Percentiles rank a stretch among this genome's conserved stretches.
phyloP scores from a whole-genome alignment of 1,140 invertebrate genomes.

The Cotesia glomerata region DNA sequence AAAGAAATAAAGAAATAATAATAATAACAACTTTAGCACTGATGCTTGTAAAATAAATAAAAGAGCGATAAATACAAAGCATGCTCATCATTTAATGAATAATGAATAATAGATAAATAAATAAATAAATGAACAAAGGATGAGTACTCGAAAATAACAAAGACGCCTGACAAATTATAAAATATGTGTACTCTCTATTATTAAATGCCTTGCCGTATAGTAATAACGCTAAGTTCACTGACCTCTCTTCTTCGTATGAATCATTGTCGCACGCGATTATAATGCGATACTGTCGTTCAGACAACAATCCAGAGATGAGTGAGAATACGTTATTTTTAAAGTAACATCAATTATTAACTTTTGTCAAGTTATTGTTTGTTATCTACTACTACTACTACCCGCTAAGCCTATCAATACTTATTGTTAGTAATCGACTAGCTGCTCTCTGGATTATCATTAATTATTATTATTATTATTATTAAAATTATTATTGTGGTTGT shows the following conservation, averaged over 20 bases:
- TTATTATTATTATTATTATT: slow-evolving; percentile 26
- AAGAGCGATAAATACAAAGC: no score
- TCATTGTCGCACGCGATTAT: background rate
- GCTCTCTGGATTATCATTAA: slow-evolving; percentile 30
- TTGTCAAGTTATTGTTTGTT: background rate
- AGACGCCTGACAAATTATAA: no score
- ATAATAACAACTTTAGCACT: no score
- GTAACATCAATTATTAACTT: no score
- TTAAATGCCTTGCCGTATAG: slow-evolving; percentile 16
- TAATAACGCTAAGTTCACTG: slow-evolving; percentile 11
- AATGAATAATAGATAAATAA: no score
- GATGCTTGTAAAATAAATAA: no score
- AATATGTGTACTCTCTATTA: background rate
- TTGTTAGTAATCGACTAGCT: background rate
- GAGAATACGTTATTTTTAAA: background rate
- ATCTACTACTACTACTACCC: no score
- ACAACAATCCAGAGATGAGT: slow-evolving; percentile 10
- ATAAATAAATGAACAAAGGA: no score
- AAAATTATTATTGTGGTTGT: no score
- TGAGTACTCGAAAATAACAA: no score
- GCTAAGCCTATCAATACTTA: background rate
- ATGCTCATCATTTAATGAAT: no score
- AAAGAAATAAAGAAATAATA: no score
- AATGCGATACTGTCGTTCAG: background rate
- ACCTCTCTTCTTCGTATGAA: slow-evolving; percentile 6